A percentile compares a stretch with the other conserved stretches of the same genome.
These are phyloP conservation scores for Hanleya hanleyi DNA, from an alignment of 2,888 invertebrate genomes.

Conservation along the genomic window DNA sequence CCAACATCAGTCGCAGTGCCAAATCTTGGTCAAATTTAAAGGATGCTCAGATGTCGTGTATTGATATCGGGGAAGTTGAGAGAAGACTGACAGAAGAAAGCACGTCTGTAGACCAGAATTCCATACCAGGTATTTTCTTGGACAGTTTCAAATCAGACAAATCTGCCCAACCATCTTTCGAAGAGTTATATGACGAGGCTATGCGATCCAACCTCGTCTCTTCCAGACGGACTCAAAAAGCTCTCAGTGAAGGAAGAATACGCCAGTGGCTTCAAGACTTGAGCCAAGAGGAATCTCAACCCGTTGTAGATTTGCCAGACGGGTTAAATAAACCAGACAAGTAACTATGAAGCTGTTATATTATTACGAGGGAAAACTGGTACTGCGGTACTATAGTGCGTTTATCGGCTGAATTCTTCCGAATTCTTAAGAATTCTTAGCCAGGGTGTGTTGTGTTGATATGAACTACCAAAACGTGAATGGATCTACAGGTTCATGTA, in stretches of 20 bases:
- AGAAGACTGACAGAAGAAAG: neutral
- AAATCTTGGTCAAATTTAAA: slow-evolving; percentile 7
- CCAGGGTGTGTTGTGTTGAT: no score
- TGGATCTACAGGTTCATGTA: no score
- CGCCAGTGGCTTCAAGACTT: slow-evolving; percentile 5
- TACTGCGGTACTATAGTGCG: no score
- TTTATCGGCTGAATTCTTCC: no score
- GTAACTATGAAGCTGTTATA: no score
- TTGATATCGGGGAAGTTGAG: neutral
- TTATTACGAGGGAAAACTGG: no score
- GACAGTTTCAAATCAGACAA: neutral
- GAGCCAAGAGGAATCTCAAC: neutral
- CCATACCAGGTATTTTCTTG: no score
- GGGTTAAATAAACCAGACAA: no score
- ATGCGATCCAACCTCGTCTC: neutral
- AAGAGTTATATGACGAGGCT: neutral
- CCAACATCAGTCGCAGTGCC: neutral
- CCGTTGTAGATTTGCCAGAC: no score
- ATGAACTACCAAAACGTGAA: no score
- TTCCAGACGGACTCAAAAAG: neutral
- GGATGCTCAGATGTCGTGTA: neutral
- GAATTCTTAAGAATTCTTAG: no score
- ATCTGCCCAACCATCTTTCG: neutral
- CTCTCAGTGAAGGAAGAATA: slow-evolving; percentile 1
- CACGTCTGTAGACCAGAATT: neutral